Percentiles rank a stretch among this genome's conserved stretches.
These are phyloP conservation scores for Cervus canadensis DNA, from an alignment of 2,113 vertebrate species.

Conservation along the genomic window DNA sequence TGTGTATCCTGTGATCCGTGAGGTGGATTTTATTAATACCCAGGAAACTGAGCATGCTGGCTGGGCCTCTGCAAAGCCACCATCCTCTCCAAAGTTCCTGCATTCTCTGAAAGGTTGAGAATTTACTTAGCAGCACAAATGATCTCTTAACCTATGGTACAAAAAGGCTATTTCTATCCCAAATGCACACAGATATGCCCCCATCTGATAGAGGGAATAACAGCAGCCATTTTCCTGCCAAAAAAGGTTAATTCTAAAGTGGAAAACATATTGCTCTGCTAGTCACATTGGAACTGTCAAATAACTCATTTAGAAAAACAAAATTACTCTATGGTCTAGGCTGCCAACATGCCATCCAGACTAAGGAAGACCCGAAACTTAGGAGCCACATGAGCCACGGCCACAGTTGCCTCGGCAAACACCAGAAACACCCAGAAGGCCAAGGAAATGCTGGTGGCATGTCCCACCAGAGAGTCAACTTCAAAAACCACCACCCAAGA, in stretches of 20 bases:
- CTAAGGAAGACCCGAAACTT: neutral
- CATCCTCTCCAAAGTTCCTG: neutral
- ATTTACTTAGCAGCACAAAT: neutral
- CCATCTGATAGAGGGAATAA: neutral
- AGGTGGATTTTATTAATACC: neutral
- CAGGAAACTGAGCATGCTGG: neutral
- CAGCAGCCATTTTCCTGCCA: neutral
- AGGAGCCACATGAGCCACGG: neutral
- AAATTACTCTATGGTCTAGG: neutral
- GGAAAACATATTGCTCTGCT: neutral
- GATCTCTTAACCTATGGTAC: neutral
- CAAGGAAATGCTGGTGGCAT: neutral
- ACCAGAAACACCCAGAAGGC: neutral
- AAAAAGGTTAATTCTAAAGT: neutral
- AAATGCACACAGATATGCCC: neutral
- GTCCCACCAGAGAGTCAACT: neutral
- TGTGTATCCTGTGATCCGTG: neutral
- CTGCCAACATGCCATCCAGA: neutral
- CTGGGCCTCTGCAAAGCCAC: neutral
- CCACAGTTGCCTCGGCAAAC: neutral
- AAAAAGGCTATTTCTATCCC: neutral
- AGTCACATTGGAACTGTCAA: neutral
- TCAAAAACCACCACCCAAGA: neutral
- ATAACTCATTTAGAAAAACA: neutral
- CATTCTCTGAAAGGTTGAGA: neutral